A percentile compares a stretch with the other conserved stretches of the same genome.
Evolutionary conservation across 2,888 invertebrate genomes (phyloP).

Genomic region (Lobophora halterata): DNA sequence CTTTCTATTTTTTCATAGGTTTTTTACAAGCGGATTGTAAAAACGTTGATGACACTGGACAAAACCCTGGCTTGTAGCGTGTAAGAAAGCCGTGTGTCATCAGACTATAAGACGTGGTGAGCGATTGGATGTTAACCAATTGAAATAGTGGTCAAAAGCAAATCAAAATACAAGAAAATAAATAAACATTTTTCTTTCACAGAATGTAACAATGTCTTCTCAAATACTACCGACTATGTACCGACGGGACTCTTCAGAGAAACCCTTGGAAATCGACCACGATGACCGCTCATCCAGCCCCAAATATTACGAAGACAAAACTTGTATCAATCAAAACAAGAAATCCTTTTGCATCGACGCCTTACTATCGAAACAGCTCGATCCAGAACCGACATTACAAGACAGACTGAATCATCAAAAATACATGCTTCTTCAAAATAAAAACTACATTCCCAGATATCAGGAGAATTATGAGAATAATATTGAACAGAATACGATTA

Average conservation of each 20-base stretch:
- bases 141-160: too few relatives aligned
- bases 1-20: too few relatives aligned
- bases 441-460: slow-evolving; percentile 63
- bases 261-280: slow-evolving; percentile 63
- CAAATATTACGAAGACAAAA: slow-evolving; percentile 68
- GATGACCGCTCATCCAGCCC: slow-evolving; percentile 63
- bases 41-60: too few relatives aligned
- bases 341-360: slow-evolving; percentile 96
- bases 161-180: too few relatives aligned
- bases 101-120: too few relatives aligned
- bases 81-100: too few relatives aligned
- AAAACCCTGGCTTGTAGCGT: too few relatives aligned
- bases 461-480: slow-evolving; percentile 71
- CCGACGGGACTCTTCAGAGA: slow-evolving; percentile 56
- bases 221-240: slow-evolving; percentile 32
- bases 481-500: slow-evolving; percentile 71
- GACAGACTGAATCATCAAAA: slow-evolving; percentile 66
- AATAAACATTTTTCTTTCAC: slow-evolving; percentile 8
- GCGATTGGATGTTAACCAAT: too few relatives aligned
- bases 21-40: too few relatives aligned
- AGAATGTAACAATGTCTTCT: slow-evolving; percentile 28
- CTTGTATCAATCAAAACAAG: slow-evolving; percentile 68
- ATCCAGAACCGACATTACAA: slow-evolving; percentile 53
- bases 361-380: slow-evolving; percentile 83
- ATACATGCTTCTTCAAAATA: slow-evolving; percentile 60